Base-by-base conservation (phyloP, 2,888 invertebrate genomes). In the Spilosoma lubricipeda region DNA sequence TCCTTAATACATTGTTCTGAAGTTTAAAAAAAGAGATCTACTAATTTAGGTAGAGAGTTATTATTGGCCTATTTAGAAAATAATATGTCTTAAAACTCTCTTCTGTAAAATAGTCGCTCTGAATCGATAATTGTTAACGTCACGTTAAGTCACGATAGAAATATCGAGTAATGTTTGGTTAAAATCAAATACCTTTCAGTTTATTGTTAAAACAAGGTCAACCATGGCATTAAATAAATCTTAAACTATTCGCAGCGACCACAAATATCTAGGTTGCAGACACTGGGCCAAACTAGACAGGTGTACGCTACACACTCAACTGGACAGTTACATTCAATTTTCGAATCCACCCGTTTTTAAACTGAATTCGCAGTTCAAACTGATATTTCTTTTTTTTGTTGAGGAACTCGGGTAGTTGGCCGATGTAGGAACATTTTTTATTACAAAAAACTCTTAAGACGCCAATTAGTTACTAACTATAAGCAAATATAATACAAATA, bases 231-330 rank as follows among this genome's bases (percentile, higher is more conserved):
- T 73, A 77, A 71, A 75, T 77, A 71, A 74, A 73, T 77, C 59
- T n/a, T 72, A 64, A 45, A 75, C 66, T 74, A 70, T 67, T 69
- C 13, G 59, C 68, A 71, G 65, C 69, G 65, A 45, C 64, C 67
- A 48, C 73, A 70, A 30, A 33, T 71, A 77, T 77, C 75, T 75
- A 70, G 77, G 77, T 75, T 75, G 73, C 75, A 56, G 74, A 77
- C 71, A 73, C n/a, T 74, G 70, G 73, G 73, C 73, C 67, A 71
- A 71, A 67, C 48, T 36, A 67, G 70, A 70, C 77, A 77, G 74
- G 74, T 77, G 77, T 65, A 70, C 63, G 48, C 23, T 15, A 66
- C 48, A n/a, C n/a, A 59, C 15, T 59, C 63, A 48, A 68, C 42
- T 68, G n/a, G 36, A 71, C 68, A 52, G 52, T 30, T 59, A 65